A percentile compares a stretch with the other conserved stretches of the same genome.
phyloP scores from a whole-genome alignment of 2,113 vertebrate genomes.

The Rutilus rutilus region DNA sequence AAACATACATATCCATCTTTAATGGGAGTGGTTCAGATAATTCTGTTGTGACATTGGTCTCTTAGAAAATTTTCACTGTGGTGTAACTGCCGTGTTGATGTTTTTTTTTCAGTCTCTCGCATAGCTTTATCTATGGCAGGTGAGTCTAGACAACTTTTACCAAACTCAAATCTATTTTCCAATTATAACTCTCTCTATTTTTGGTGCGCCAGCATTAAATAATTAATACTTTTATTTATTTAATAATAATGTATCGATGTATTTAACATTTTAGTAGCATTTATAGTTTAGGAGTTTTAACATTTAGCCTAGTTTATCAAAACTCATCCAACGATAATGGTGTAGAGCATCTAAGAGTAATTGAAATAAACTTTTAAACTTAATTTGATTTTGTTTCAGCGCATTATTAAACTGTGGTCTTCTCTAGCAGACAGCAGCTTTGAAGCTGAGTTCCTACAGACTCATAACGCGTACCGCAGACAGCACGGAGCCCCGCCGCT shows the following conservation, averaged over 20 bases:
- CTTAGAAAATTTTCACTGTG: background rate
- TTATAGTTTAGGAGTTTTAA: background rate
- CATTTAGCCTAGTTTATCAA: background rate
- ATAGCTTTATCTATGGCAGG: background rate
- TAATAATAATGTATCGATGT: background rate
- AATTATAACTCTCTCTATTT: background rate
- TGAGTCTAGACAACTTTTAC: slow-evolving; percentile 2
- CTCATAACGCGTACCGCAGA: slow-evolving; percentile 62
- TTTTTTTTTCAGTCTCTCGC: background rate
- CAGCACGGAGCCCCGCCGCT: slow-evolving; percentile 63
- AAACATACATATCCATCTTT: background rate
- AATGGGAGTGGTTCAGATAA: background rate
- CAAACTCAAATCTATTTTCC: background rate
- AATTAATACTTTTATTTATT: background rate
- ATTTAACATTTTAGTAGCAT: background rate
- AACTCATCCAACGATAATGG: background rate
- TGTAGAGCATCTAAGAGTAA: background rate
- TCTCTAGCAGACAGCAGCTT: slow-evolving; percentile 48
- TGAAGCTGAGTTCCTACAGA: slow-evolving; percentile 60
- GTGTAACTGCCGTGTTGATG: background rate
- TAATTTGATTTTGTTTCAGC: background rate
- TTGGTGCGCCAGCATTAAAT: no score
- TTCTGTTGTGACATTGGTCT: background rate
- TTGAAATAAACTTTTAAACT: background rate
- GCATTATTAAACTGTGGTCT: background rate